These are phyloP conservation scores for Penaeus monodon DNA, from an alignment of 2,888 invertebrate genomes.

Conservation along the genomic window DNA sequence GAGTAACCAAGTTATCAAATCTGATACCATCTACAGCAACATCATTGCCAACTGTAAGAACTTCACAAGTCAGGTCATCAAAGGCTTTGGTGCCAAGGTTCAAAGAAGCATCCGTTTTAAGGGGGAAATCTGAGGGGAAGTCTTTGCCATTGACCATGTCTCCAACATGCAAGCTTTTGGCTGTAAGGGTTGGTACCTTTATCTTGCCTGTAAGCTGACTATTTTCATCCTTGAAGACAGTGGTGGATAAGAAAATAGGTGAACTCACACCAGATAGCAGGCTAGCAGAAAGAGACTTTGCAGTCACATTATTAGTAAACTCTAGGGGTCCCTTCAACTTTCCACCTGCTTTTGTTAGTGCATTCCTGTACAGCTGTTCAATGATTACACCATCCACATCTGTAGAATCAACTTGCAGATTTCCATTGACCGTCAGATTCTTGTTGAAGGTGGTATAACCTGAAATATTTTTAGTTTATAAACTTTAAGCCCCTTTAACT, in stretches of 20 bases:
- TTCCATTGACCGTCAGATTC: not conserved
- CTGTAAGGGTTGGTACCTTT: not conserved
- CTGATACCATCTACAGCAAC: constrained; percentile 28
- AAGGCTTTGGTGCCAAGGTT: constrained; percentile 32
- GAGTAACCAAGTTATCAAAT: constrained; percentile 10
- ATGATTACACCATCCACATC: constrained; percentile 20
- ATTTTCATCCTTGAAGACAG: constrained; percentile 37
- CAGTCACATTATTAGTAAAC: constrained; percentile 9
- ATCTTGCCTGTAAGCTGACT: not conserved
- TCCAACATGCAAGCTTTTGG: constrained; percentile 3
- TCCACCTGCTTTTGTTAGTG: constrained; percentile 31
- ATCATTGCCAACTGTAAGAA: not conserved
- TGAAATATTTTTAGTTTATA: not conserved
- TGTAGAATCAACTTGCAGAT: not conserved
- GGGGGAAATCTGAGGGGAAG: constrained; percentile 34
- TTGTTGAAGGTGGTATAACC: constrained; percentile 25
- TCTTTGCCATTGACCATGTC: constrained; percentile 35
- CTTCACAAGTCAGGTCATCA: not conserved
- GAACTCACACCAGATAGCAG: constrained; percentile 38
- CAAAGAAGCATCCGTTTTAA: constrained; percentile 2
- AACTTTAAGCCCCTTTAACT: too few relatives aligned
- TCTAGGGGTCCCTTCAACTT: constrained; percentile 18
- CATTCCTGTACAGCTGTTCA: constrained; percentile 15
- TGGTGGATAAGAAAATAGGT: constrained; percentile 21
- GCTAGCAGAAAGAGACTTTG: not conserved